Evolutionary conservation across 1,140 invertebrate genomes (phyloP).

Genomic region (Drosophila parabipectinata): DNA sequence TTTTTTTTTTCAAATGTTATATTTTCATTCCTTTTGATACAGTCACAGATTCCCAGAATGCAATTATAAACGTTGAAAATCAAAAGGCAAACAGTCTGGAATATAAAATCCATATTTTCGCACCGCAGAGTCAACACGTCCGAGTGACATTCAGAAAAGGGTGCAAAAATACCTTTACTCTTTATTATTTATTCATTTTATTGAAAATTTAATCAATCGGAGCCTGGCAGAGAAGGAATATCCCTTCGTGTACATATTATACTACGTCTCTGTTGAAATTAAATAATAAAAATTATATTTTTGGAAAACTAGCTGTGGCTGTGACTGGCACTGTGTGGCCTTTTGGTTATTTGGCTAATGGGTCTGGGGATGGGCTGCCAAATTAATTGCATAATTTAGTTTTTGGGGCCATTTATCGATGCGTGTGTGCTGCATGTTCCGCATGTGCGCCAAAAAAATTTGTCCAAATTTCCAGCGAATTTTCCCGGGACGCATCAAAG

Average conservation of each 20-base stretch:
- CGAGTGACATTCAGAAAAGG: background rate
- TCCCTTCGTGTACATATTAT: too few species aligned
- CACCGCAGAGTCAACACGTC: background rate
- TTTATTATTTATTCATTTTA: background rate
- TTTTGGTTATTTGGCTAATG: slow-evolving; percentile 31
- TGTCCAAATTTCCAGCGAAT: slow-evolving; percentile 12
- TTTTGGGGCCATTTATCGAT: slow-evolving; percentile 35
- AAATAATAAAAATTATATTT: slow-evolving; percentile 26
- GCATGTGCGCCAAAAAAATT: slow-evolving; percentile 54
- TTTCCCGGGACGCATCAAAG: background rate
- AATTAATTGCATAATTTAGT: slow-evolving; percentile 67
- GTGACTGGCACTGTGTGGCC: slow-evolving; percentile 1
- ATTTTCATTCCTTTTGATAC: background rate
- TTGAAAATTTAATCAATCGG: background rate
- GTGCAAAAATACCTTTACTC: background rate
- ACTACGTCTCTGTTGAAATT: slow-evolving; percentile 1
- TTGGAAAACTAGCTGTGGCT: slow-evolving; percentile 19
- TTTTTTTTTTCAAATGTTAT: background rate
- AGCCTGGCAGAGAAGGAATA: too few species aligned
- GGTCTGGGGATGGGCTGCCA: slow-evolving; percentile 19
- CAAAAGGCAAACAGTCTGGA: slow-evolving; percentile 5
- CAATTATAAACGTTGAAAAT: background rate
- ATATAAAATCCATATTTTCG: slow-evolving; percentile 2
- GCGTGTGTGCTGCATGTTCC: slow-evolving; percentile 42
- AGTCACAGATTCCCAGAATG: background rate